phyloP scores from a whole-genome alignment of 2,113 vertebrate genomes.

The Kryptolebias marmoratus region DNA sequence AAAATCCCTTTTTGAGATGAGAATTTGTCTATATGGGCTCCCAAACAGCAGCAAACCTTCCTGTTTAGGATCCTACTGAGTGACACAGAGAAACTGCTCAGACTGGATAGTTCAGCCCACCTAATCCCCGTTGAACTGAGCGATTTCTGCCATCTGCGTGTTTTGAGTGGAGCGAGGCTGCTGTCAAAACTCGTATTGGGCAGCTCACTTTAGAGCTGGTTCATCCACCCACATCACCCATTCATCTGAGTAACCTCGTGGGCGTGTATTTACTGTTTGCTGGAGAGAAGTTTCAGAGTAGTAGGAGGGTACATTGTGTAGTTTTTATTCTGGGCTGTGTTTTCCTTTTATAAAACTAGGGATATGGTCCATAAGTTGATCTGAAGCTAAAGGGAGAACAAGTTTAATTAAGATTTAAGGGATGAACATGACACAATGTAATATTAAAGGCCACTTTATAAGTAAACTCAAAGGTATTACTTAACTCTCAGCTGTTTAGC shows the following conservation, averaged over 20 bases:
- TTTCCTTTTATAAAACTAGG: constrained; percentile 23
- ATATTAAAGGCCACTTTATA: too few relatives aligned
- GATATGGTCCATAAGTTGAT: constrained; percentile 29
- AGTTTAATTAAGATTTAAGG: constrained; percentile 6
- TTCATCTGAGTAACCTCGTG: constrained; percentile 31
- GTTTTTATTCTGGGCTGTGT: constrained; percentile 10
- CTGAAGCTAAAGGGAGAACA: constrained; percentile 1
- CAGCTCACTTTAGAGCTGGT: constrained; percentile 30
- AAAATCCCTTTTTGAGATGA: too few relatives aligned
- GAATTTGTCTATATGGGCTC: background rate
- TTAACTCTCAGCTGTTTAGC: too few relatives aligned
- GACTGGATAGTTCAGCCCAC: constrained; percentile 8
- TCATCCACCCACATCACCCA: constrained; percentile 19
- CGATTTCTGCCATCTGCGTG: constrained; percentile 22
- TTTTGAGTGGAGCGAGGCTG: constrained; percentile 20
- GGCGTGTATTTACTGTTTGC: background rate
- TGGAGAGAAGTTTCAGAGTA: background rate
- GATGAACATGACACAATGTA: too few relatives aligned
- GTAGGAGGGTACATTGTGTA: constrained; percentile 26
- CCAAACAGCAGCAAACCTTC: background rate
- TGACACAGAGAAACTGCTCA: constrained; percentile 18
- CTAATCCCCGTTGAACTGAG: constrained; percentile 34
- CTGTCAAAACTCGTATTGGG: constrained; percentile 30
- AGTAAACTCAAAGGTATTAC: too few relatives aligned
- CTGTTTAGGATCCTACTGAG: constrained; percentile 14